These are phyloP conservation scores for Chorisops tibialis DNA, from an alignment of 2,888 invertebrate genomes.

Conservation along the genomic window DNA sequence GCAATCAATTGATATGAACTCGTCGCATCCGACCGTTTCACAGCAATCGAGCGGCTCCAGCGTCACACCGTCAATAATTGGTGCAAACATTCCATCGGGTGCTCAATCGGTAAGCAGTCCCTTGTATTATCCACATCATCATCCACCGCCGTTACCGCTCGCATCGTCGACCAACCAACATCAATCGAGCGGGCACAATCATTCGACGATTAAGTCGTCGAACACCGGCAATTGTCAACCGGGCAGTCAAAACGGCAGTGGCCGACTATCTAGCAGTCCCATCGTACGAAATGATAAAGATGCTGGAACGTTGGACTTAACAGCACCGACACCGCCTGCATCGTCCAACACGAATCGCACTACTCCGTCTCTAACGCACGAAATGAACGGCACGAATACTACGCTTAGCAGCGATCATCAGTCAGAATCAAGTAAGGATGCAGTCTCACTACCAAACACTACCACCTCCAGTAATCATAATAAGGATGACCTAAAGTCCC, in stretches of 20 bases:
- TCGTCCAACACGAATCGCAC: slow-evolving; percentile 34
- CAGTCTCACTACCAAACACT: slow-evolving; percentile 7
- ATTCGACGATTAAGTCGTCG: slow-evolving; percentile 30
- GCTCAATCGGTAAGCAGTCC: slow-evolving; percentile 39
- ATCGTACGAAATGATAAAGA: slow-evolving; percentile 40
- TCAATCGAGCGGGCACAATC: slow-evolving; percentile 38
- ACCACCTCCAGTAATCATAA: neutral
- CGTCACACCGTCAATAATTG: slow-evolving; percentile 6
- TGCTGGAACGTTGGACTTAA: slow-evolving; percentile 47
- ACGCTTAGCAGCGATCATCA: slow-evolving; percentile 32
- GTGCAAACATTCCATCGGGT: slow-evolving; percentile 47
- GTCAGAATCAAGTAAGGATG: slow-evolving; percentile 40
- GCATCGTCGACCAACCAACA: slow-evolving; percentile 37
- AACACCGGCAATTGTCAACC: slow-evolving; percentile 11
- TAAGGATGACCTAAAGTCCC: slow-evolving; percentile 20
- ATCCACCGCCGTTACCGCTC: slow-evolving; percentile 42
- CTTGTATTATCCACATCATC: slow-evolving; percentile 44
- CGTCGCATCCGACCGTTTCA: slow-evolving; percentile 3
- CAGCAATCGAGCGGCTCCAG: neutral
- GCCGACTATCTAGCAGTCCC: slow-evolving; percentile 45
- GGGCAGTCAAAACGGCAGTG: slow-evolving; percentile 27
- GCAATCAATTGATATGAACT: slow-evolving; percentile 17
- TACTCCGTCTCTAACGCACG: slow-evolving; percentile 39
- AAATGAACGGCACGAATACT: slow-evolving; percentile 43
- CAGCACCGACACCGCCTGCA: slow-evolving; percentile 30